Base-by-base conservation (phyloP, 2,888 invertebrate genomes). In the Cephus runcator region DNA sequence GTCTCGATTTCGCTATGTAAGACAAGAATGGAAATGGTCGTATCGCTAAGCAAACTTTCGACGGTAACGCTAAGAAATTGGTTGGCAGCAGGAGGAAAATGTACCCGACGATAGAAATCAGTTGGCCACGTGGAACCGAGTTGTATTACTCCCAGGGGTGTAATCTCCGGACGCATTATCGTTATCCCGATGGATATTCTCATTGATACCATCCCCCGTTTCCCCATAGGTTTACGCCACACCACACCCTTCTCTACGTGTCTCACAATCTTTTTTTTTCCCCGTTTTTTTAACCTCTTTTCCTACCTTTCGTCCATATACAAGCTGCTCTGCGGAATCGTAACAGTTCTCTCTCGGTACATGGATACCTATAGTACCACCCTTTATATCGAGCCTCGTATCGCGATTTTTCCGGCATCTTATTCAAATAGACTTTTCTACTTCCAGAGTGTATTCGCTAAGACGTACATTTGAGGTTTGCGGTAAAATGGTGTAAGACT, bases 61-160 rank as follows among this genome's bases (percentile, higher is more conserved):
- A 56, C 2, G 56, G 56, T 12, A 12, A 73, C 15, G 31, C 15
- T 34, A 56, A 56, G n/a, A 12, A 34, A 73, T 6, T 34, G 36
- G 30, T 69, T 30, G 71, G 73, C 15, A 56, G 23, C n/a, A 30
- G 35, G 23, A 15, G 31, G 34, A 30, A 56, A 56, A 56, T 56
- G 56, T 56, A 23, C 1, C 56, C 23, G 56, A 75, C 78, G 84
- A 85, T 86, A 85, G 87, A 86, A 87, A 87, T 87, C 87, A 85
- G 85, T 85, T 83, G 83, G 83, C 85, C 82, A 83, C 80, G 82
- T 80, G 81, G 83, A 81, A 84, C 79, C 77, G 76, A 76, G 79
- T 73, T 79, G 73, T 73, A 84, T 82, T 69, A 79, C 79, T 75
- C 85, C 77, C 84, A 74, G 15, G 84, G 83, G 84, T 78, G 82